Evolutionary conservation across 2,113 vertebrate genomes (phyloP).

Genomic region (Ursus arctos): DNA sequence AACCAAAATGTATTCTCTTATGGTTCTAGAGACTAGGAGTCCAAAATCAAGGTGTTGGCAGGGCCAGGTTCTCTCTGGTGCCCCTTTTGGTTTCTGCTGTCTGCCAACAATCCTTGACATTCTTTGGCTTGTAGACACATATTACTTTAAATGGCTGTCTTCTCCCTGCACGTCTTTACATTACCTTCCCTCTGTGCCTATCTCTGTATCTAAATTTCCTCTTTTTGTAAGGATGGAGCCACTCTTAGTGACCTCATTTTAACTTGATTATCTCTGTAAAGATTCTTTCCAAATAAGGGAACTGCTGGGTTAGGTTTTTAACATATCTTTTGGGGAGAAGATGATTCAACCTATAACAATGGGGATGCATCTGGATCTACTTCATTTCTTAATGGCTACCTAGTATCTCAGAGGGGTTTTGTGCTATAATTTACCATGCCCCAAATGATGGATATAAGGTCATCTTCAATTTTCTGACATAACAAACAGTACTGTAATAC

Average conservation of each 20-base stretch:
- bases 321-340: neutral
- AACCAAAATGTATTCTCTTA: neutral
- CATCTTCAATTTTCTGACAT: neutral
- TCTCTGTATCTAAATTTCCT: neutral
- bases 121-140: neutral
- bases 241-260: neutral
- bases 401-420: neutral
- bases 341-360: neutral
- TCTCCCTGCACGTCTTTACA: neutral
- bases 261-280: neutral
- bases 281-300: neutral
- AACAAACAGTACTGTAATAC: neutral
- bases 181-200: neutral
- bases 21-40: neutral
- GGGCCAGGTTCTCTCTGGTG: neutral
- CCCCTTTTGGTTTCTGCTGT: neutral
- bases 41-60: neutral
- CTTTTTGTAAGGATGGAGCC: neutral
- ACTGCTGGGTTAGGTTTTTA: neutral
- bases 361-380: neutral
- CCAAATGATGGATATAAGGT: neutral
- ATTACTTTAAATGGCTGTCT: neutral
- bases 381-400: neutral
- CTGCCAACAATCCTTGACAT: neutral
- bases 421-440: neutral